phyloP scores from a whole-genome alignment of 2,888 invertebrate genomes.

The Lutraria lutraria region DNA sequence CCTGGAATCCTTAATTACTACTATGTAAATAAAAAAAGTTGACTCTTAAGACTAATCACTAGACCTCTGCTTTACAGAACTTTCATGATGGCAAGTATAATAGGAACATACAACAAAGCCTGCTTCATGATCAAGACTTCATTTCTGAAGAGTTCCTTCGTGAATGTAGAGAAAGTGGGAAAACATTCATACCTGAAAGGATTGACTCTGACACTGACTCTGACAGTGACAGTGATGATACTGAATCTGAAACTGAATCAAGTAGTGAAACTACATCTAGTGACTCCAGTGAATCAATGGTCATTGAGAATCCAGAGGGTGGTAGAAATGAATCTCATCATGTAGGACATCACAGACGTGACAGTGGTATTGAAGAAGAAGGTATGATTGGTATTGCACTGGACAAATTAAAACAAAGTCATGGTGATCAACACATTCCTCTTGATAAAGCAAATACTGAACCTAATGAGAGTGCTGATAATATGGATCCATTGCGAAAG shows the following conservation, averaged over 20 bases:
- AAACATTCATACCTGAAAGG: conserved; percentile 22
- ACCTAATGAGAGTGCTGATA: neutral
- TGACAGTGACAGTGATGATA: conserved; percentile 10
- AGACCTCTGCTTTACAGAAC: neutral
- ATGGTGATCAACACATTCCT: neutral
- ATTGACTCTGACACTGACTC: conserved; percentile 35
- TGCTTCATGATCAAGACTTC: conserved; percentile 30
- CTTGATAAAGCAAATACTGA: neutral
- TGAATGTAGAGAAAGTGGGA: conserved; percentile 22
- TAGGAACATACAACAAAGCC: conserved; percentile 30
- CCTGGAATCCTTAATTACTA: too few relatives aligned
- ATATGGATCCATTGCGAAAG: neutral
- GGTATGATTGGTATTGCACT: neutral
- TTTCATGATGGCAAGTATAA: conserved; percentile 42
- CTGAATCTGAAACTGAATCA: neutral
- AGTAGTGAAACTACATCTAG: conserved; percentile 1
- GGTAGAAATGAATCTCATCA: neutral
- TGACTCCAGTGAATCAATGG: neutral
- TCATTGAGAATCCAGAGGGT: neutral
- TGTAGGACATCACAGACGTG: neutral
- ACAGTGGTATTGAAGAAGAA: conserved; percentile 34
- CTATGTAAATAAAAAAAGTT: too few relatives aligned
- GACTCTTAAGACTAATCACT: neutral
- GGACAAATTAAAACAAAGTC: neutral
- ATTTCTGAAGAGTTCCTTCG: conserved; percentile 20